A percentile compares a stretch with the other conserved stretches of the same genome.
Evolutionary conservation across 2,113 vertebrate genomes (phyloP).

Genomic region (Halcyon malimbica): DNA sequence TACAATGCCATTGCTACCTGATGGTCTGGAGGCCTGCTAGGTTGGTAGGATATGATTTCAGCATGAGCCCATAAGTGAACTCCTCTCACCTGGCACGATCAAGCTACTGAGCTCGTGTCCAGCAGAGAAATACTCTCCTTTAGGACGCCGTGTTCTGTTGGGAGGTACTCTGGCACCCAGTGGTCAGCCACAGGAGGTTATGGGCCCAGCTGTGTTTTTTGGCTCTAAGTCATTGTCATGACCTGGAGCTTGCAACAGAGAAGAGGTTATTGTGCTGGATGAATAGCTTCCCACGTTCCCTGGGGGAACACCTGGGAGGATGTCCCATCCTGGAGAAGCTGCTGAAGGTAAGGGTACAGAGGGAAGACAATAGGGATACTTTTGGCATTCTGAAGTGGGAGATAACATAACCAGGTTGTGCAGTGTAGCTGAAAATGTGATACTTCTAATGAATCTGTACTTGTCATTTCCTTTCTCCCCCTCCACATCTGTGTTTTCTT

Average conservation of each 20-base stretch:
- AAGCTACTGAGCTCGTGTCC: accelerated
- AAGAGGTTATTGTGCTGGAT: background rate
- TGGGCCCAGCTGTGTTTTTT: background rate
- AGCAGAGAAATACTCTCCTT: background rate
- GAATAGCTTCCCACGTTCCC: background rate
- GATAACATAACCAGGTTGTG: background rate
- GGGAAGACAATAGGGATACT: background rate
- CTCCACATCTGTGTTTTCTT: background rate
- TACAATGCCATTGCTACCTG: background rate
- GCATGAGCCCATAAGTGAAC: background rate
- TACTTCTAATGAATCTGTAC: background rate
- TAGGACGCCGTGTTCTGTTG: background rate
- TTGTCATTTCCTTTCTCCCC: accelerated
- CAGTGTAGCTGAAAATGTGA: background rate
- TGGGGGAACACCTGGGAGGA: background rate
- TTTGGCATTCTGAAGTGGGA: background rate
- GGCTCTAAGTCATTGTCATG: background rate
- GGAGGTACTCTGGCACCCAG: background rate
- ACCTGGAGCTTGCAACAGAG: background rate
- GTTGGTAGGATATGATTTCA: background rate
- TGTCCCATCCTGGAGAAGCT: background rate
- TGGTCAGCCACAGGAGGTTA: background rate
- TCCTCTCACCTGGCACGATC: background rate
- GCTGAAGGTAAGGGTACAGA: background rate
- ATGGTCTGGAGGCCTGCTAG: background rate